Percentiles rank a stretch among this genome's conserved stretches.
Evolutionary conservation across 2,888 invertebrate species (phyloP).

Genomic region (Dynastes maya): DNA sequence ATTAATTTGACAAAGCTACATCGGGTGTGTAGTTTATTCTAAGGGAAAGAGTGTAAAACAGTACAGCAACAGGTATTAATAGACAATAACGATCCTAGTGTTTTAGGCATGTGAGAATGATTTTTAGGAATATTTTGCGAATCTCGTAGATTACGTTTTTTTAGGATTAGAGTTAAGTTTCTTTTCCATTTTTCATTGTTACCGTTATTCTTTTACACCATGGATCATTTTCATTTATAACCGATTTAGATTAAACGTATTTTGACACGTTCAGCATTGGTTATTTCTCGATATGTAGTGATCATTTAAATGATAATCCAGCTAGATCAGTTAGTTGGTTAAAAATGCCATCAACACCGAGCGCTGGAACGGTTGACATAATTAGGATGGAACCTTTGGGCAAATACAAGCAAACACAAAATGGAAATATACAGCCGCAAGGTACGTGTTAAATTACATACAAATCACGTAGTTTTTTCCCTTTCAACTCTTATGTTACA

Average conservation of each 20-base stretch:
- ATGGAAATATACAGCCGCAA: constrained; percentile 74
- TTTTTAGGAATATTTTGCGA: not conserved
- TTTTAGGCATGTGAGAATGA: constrained; percentile 35
- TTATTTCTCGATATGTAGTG: constrained; percentile 55
- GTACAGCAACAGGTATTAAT: constrained; percentile 33
- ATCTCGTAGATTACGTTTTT: constrained; percentile 16
- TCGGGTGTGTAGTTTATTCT: not conserved
- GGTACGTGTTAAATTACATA: constrained; percentile 49
- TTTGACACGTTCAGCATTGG: not conserved
- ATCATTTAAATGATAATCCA: constrained; percentile 57
- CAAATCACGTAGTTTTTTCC: not conserved
- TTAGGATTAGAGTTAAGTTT: not conserved
- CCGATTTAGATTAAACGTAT: not conserved
- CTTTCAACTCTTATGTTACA: too few species aligned
- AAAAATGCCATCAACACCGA: constrained; percentile 60
- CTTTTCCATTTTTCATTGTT: not conserved
- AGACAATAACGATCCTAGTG: constrained; percentile 11
- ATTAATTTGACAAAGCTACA: not conserved
- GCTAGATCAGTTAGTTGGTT: constrained; percentile 54
- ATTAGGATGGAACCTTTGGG: constrained; percentile 79
- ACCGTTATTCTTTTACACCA: not conserved
- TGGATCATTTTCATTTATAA: not conserved
- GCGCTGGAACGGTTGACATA: constrained; percentile 69
- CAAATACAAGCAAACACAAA: constrained; percentile 77
- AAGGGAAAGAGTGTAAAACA: not conserved